phyloP scores from a whole-genome alignment of 1,140 invertebrate species.

The Neodiprion lecontei region DNA sequence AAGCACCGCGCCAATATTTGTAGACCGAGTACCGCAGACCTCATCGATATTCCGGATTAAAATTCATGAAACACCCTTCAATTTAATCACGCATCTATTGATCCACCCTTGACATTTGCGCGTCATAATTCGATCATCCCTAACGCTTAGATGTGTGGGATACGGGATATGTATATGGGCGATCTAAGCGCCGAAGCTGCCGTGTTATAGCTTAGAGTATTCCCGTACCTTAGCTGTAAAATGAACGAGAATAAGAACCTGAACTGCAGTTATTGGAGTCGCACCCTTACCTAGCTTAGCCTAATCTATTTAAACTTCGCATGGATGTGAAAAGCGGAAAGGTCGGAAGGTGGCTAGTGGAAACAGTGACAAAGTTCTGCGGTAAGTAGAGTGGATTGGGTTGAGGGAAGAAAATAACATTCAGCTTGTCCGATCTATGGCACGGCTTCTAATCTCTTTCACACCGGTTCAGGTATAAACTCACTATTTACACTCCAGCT shows the following conservation, averaged over 20 bases:
- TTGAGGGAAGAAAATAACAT: too few relatives aligned
- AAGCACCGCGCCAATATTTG: too few relatives aligned
- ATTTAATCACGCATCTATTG: background rate
- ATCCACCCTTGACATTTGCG: background rate
- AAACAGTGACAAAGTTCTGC: background rate
- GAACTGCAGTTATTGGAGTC: background rate
- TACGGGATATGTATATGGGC: background rate
- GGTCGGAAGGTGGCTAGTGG: background rate
- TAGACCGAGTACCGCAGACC: too few relatives aligned
- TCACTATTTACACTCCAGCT: too few relatives aligned
- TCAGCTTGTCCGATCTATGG: too few relatives aligned
- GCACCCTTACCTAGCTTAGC: background rate
- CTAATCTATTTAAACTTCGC: background rate
- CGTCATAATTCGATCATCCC: background rate
- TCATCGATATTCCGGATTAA: too few relatives aligned
- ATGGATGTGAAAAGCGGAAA: background rate
- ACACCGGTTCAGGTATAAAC: too few relatives aligned
- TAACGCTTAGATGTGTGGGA: background rate
- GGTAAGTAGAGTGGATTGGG: too few relatives aligned
- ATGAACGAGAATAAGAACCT: background rate
- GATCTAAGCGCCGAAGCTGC: background rate
- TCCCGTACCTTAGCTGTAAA: background rate
- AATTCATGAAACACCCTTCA: too few relatives aligned
- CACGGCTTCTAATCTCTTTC: too few relatives aligned
- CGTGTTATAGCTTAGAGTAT: background rate